phyloP scores from a whole-genome alignment of 2,113 vertebrate genomes.

The Bos indicus region DNA sequence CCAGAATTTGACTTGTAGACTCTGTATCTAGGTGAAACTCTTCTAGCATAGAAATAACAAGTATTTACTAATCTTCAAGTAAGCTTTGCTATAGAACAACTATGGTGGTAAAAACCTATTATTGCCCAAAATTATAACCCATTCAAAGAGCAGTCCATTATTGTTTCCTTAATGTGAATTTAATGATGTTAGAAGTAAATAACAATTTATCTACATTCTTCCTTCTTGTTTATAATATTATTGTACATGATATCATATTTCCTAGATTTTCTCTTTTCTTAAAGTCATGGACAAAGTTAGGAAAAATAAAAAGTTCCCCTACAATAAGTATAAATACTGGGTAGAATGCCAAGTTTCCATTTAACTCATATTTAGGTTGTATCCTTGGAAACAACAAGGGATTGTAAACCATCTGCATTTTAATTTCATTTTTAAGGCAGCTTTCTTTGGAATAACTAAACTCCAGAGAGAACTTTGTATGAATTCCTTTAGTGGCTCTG shows the following conservation, averaged over 20 bases:
- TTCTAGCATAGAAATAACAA: not conserved
- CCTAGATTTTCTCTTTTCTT: not conserved
- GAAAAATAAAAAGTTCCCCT: not conserved
- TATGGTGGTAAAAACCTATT: not conserved
- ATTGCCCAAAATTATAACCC: not conserved
- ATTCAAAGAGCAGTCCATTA: not conserved
- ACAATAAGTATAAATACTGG: not conserved
- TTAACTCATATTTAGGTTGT: not conserved
- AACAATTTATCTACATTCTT: not conserved
- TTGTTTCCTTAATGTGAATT: not conserved
- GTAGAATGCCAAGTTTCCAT: not conserved
- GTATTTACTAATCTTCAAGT: not conserved
- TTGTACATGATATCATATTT: not conserved
- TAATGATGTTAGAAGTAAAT: not conserved
- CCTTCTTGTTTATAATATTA: not conserved
- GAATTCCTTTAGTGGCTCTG: not conserved
- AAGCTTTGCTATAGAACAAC: not conserved
- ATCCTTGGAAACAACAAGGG: not conserved
- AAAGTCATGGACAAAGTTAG: not conserved
- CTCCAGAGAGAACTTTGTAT: not conserved
- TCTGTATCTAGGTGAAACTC: not conserved
- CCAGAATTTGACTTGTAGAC: not conserved
- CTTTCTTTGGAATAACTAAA: not conserved
- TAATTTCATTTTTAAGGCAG: not conserved
- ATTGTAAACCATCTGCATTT: not conserved